A percentile compares a stretch with the other conserved stretches of the same genome.
Evolutionary conservation across 2,888 invertebrate species (phyloP).

Genomic region (Gari tellinella): DNA sequence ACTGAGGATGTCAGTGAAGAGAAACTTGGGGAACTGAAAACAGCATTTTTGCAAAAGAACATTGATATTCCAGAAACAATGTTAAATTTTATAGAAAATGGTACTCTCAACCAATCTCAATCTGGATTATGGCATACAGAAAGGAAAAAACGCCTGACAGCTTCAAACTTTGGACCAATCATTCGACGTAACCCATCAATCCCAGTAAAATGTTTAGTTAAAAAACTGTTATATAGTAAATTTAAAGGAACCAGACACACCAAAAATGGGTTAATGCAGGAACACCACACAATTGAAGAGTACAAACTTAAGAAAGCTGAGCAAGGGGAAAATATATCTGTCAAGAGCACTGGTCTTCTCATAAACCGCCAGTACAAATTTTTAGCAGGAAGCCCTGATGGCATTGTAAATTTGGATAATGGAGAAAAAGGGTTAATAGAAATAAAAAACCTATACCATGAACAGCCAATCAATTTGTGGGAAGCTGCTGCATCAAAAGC

Average conservation of each 20-base stretch:
- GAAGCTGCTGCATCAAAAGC: constrained; percentile 17
- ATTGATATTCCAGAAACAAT: too few species aligned
- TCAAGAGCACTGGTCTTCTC: constrained; percentile 26
- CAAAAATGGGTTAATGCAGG: constrained; percentile 23
- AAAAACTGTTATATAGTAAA: constrained; percentile 19
- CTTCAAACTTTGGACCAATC: too few species aligned
- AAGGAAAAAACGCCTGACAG: too few species aligned
- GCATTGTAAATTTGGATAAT: constrained; percentile 12
- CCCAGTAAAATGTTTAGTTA: too few species aligned
- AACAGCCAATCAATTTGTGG: constrained; percentile 16
- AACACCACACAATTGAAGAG: constrained; percentile 29
- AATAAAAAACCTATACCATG: constrained; percentile 28
- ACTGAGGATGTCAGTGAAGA: too few species aligned
- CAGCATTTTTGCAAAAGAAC: too few species aligned
- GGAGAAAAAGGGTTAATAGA: background rate
- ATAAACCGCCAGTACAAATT: constrained; percentile 14
- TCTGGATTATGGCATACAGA: too few species aligned
- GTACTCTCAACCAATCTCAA: too few species aligned
- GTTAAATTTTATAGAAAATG: too few species aligned
- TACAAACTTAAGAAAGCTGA: constrained; percentile 32
- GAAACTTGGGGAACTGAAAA: too few species aligned
- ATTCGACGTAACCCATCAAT: too few species aligned
- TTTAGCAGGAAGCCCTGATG: constrained; percentile 43
- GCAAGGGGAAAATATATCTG: constrained; percentile 16
- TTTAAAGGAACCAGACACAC: constrained; percentile 29